Evolutionary conservation across 1,140 invertebrate genomes (phyloP).

Genomic region (Lepidurus couesii): DNA sequence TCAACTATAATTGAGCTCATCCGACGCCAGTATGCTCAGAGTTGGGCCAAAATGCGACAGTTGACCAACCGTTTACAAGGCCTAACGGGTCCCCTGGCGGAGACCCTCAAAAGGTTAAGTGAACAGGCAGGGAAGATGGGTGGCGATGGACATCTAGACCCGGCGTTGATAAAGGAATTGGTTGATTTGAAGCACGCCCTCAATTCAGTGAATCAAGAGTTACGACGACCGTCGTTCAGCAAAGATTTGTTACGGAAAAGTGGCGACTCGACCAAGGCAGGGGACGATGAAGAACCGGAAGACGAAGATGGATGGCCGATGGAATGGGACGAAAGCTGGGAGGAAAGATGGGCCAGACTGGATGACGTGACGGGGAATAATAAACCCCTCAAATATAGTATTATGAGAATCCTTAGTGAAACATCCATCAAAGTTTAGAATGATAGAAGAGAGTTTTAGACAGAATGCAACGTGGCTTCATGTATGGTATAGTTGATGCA

Average conservation of each 20-base stretch:
- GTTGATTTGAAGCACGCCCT: constrained; percentile 34
- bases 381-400: constrained; percentile 34
- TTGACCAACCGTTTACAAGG: constrained; percentile 52
- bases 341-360: constrained; percentile 33
- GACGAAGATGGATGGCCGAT: constrained; percentile 34
- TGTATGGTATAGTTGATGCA: background rate
- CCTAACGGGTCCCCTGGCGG: constrained; percentile 68
- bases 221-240: constrained; percentile 27
- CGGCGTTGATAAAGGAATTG: constrained; percentile 32
- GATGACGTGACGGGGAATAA: constrained; percentile 32
- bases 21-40: constrained; percentile 72
- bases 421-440: constrained; percentile 34
- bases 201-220: constrained; percentile 33
- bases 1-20: constrained; percentile 91
- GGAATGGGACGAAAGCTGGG: constrained; percentile 36
- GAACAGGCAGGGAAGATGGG: constrained; percentile 32
- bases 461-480: background rate
- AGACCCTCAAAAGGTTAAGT: constrained; percentile 52
- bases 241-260: constrained; percentile 12
- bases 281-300: constrained; percentile 22
- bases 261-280: constrained; percentile 23
- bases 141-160: constrained; percentile 31
- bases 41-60: constrained; percentile 62
- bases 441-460: background rate
- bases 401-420: constrained; percentile 35